A percentile compares a stretch with the other conserved stretches of the same genome.
Conservation (phyloP, 1,140 invertebrate genomes). For the Scylla paramamosain region DNA sequence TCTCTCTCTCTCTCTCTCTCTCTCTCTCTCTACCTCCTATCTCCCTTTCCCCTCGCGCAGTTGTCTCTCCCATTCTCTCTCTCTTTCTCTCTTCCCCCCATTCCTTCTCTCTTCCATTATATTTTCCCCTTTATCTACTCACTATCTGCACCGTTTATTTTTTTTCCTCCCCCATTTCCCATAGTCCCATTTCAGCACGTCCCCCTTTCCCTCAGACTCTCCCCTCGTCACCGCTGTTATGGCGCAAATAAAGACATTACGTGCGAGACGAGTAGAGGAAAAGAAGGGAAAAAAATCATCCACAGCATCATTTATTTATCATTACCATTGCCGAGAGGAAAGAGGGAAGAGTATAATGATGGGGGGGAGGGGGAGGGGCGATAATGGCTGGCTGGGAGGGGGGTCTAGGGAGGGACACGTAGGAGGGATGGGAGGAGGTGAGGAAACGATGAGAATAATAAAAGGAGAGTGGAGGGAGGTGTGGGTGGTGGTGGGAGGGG, state of each 20-base stretch:
- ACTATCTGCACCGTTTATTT: not conserved
- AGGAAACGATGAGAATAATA: not conserved
- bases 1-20: not conserved
- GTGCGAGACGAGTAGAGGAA: not conserved
- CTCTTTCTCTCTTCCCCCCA: too few species aligned
- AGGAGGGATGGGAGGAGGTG: not conserved
- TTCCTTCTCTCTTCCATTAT: too few species aligned
- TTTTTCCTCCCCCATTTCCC: not conserved
- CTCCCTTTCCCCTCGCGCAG: not conserved
- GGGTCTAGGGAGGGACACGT: not conserved
- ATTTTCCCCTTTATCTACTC: not conserved
- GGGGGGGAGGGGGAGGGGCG: not conserved
- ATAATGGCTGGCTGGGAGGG: not conserved
- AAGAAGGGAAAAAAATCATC: not conserved
- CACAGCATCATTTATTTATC: constrained; percentile 24
- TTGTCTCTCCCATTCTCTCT: too few species aligned
- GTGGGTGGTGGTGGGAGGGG: too few species aligned
- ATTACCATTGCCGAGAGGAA: constrained; percentile 11
- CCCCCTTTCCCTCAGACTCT: not conserved
- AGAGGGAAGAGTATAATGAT: constrained; percentile 25
- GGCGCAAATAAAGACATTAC: not conserved
- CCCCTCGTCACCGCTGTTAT: not conserved
- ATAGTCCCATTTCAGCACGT: not conserved
- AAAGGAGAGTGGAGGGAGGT: not conserved
- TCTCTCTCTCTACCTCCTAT: not conserved